Base-by-base conservation (phyloP, 2,113 vertebrate species). In the Capreolus pygargus region DNA sequence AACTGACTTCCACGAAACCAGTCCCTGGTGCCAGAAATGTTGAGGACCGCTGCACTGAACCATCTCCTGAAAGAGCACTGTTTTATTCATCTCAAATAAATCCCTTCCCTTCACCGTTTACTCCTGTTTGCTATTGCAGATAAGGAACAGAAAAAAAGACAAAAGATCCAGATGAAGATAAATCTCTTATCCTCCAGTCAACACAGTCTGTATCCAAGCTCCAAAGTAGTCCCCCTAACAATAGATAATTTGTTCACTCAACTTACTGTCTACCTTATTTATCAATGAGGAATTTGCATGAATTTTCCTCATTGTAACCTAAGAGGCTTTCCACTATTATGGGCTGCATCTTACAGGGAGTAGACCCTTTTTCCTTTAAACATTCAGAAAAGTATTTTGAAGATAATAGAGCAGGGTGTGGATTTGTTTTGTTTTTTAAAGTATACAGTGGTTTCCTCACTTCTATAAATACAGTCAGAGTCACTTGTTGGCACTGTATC, bases 351-450 rank as follows among this genome's bases (percentile, higher is more conserved):
- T 61, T 54, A 14, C 2, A 52, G 23, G 45, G 33, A 64, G n/a
- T 39, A 90, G 79, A n/a, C 21, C 17, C 33, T 47, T 92, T 84
- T 45, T n/a, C 81, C 30, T 97, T 16, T 25, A 64, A 94, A 88
- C 1, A 4, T 76, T 85, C 67, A 70, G 81, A 78, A 91, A 52
- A 1, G 0, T 36, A 88, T 76, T 93, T 95, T 85, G 55, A 93
- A 57, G 74, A 47, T 14, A 84, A 54, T 54, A 47, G 43, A 94
- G 43, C 25, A 89, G 61, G 23, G 33, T 64, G 96, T 96, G 58
- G 57, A 76, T 70, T 88, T 86, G 88, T 84, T 95, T 95, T 81
- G 47, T 95, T 90, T 95, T 87, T 86, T 54, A 92, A 79, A 82
- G 87, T 76, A 76, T 43, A 36, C 43, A 14, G n/a, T 52, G 57